Conservation (phyloP, 2,888 invertebrate species). For the Blastobasis adustella region DNA sequence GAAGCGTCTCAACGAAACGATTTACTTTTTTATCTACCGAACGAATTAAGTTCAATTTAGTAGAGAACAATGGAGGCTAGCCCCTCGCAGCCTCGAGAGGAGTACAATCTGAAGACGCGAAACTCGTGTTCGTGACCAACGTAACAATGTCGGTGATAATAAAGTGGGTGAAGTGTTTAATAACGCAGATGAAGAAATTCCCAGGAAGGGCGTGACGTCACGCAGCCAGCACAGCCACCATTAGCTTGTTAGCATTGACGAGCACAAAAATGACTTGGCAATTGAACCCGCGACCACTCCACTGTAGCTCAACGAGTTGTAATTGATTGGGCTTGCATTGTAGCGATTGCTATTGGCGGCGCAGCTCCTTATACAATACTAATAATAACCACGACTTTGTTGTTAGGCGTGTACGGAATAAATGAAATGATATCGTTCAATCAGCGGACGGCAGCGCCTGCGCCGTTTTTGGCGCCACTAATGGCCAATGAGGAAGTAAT, state of each 20-base stretch:
- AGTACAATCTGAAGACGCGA: neutral
- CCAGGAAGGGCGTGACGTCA: constrained; percentile 8
- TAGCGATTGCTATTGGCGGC: constrained; percentile 43
- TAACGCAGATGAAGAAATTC: constrained; percentile 1
- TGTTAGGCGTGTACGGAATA: constrained; percentile 23
- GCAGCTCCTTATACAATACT: constrained; percentile 36
- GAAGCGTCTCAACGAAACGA: too few species aligned
- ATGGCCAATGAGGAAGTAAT: constrained; percentile 24
- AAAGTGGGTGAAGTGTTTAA: constrained; percentile 2
- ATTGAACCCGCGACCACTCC: constrained; percentile 40
- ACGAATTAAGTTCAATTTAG: too few species aligned
- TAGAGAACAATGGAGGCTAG: neutral
- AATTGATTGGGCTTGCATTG: constrained; percentile 46
- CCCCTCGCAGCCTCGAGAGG: neutral
- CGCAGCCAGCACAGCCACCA: constrained; percentile 17
- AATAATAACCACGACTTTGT: constrained; percentile 35
- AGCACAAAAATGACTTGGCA: constrained; percentile 49
- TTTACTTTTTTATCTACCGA: too few species aligned
- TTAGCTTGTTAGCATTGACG: constrained; percentile 31
- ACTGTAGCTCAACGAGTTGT: constrained; percentile 54
- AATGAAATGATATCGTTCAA: constrained; percentile 22
- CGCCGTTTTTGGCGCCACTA: constrained; percentile 14
- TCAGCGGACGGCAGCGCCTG: constrained; percentile 14
- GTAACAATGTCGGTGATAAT: neutral
- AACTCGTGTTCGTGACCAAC: constrained; percentile 4